Base-by-base conservation (phyloP, 2,888 invertebrate species). In the Liposcelis brunnea region DNA sequence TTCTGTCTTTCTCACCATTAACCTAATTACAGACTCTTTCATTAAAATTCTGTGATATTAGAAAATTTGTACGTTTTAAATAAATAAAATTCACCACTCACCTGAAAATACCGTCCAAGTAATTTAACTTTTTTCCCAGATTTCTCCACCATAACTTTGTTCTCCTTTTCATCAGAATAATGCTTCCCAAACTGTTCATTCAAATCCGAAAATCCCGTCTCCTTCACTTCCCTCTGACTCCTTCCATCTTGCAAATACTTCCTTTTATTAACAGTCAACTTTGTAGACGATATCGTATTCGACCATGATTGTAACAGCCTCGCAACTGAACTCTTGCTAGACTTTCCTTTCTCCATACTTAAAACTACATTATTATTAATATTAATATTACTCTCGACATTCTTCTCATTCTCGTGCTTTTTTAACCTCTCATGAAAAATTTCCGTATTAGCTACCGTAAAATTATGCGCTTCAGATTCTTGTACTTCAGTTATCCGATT, bases 401-500 rank as follows among this genome's bases (percentile, higher is more conserved):
- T 42, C 11, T 26, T 12, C 31, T 42, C 21, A 11, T 26, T 16
- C 14, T 18, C 7, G 14, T 14, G 10, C 36, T 14, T 2, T 2
- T n/a, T 36, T 8, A 19, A 14, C 16, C 8, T 16, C 6, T 38
- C 35, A 16, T 5, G 44, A n/a, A 35, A 26, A 12, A n/a, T 11
- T 3, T 18, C 49, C 2, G 58, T 59, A 2, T 60, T 57, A 7
- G 59, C 55, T 21, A 61, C 59, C 16, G 61, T 57, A 32, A 62
- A 49, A 11, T 58, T 56, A 53, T 59, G 63, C 42, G 53, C 49
- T 32, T 65, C 72, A 45, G 76, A 80, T 60, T 84, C 84, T 61
- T 84, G 83, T 52, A 84, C 84, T 65, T 86, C 86, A 12, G 84
- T 84, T 51, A 86, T 85, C 51, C 85, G 74, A 62, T 85, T 86